A percentile compares a stretch with the other conserved stretches of the same genome.
phyloP scores from a whole-genome alignment of 2,797 vertebrate species.

The Melanotaenia parkinsoni region DNA sequence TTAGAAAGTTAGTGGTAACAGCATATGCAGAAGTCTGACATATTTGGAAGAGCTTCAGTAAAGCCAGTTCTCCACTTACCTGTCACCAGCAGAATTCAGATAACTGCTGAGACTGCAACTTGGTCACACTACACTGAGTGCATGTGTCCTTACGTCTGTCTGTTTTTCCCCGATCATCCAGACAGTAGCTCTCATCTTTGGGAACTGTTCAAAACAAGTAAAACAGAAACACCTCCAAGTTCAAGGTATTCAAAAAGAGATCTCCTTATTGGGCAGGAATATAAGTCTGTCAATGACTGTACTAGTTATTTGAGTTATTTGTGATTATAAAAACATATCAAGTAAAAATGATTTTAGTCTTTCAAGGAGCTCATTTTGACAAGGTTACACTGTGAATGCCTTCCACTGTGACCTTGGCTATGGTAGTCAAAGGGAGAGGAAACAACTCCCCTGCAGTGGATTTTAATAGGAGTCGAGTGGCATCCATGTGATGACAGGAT shows the following conservation, averaged over 20 bases:
- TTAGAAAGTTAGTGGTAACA: conserved; percentile 8
- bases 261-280: neutral
- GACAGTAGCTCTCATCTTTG: neutral
- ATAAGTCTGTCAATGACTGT: neutral
- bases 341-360: conserved; percentile 22
- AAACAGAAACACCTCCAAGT: neutral
- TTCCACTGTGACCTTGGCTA: conserved; percentile 70
- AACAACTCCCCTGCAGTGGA: conserved; percentile 57
- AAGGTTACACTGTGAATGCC: conserved; percentile 53
- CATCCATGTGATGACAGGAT: conserved; percentile 79
- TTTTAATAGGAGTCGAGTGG: conserved; percentile 75
- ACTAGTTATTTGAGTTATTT: neutral
- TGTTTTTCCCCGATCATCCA: conserved; percentile 8
- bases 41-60: conserved; percentile 5
- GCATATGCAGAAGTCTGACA: conserved; percentile 8
- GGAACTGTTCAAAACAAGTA: neutral
- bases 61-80: neutral
- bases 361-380: conserved; percentile 51
- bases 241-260: neutral
- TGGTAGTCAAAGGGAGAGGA: conserved; percentile 57
- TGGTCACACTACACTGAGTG: neutral
- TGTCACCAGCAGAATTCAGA: conserved; percentile 17
- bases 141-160: neutral
- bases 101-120: conserved; percentile 7
- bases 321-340: conserved; percentile 26